These are phyloP conservation scores for Watsonalla binaria DNA, from an alignment of 2,888 invertebrate species.

Conservation along the genomic window DNA sequence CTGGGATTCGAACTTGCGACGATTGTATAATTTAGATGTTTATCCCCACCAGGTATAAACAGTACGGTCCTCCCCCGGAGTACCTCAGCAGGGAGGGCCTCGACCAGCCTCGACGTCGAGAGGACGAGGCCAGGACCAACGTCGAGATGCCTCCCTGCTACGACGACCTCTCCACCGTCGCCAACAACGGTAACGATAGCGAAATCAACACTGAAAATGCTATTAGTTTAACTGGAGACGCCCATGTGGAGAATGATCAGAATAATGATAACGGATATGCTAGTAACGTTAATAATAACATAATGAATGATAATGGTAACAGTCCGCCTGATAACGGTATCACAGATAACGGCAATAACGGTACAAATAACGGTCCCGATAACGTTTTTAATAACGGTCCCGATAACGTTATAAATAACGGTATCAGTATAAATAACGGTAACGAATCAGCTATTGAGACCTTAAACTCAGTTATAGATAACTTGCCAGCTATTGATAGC, in stretches of 20 bases:
- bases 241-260: too few species aligned
- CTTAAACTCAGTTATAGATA: slow-evolving; percentile 56
- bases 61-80: slow-evolving; percentile 69
- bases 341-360: slow-evolving; percentile 2
- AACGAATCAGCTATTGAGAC: slow-evolving; percentile 19
- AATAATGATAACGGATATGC: too few species aligned
- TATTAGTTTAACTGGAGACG: too few species aligned
- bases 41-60: slow-evolving; percentile 30
- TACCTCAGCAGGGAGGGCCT: slow-evolving; percentile 52
- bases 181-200: slow-evolving; percentile 11
- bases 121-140: slow-evolving; percentile 51
- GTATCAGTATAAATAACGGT: slow-evolving; percentile 9
- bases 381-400: slow-evolving; percentile 12
- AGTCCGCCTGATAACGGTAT: slow-evolving; percentile 5
- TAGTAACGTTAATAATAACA: slow-evolving; percentile 14
- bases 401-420: slow-evolving; percentile 17
- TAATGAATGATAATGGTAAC: slow-evolving; percentile 7
- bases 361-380: slow-evolving; percentile 7
- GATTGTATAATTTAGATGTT: too few species aligned
- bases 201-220: slow-evolving; percentile 1
- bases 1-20: too few species aligned
- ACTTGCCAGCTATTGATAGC: slow-evolving; percentile 63
- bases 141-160: slow-evolving; percentile 66
- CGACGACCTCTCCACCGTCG: slow-evolving; percentile 43
- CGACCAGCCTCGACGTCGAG: slow-evolving; percentile 23